Base-by-base conservation (phyloP, 2,888 invertebrate genomes). In the Drosophila quinaria region DNA sequence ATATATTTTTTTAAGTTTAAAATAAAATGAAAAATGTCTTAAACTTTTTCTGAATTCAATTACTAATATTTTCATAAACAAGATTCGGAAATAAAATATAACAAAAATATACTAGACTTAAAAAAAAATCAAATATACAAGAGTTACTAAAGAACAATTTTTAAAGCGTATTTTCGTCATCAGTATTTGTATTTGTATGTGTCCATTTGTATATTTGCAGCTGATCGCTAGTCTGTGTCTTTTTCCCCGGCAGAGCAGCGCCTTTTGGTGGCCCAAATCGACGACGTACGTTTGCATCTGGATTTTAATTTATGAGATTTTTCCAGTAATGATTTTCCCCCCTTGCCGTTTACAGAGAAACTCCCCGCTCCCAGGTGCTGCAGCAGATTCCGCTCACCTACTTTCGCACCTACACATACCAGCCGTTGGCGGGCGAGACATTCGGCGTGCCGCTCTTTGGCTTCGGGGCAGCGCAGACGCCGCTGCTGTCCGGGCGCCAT, bases 391-490 rank as follows among this genome's bases (percentile, higher is more conserved):
- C 92, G 3, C 81, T 92, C 33, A 92, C 92, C 39, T 92, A 92
- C 59, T 92, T 92, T 62, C 92, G 92, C 17, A 92, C 92, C 0
- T 92, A 92, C 74, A 92, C 92, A 5, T 92, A 92, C 50, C 92
- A 92, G 47, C 92, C 92, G 2, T 58, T 92, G 33, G 70, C 87
- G 3, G 89, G 86, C 17, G 80, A 81, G 31, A 78, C 90, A 4
- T 87, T 90, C 13, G 78, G 89, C 3, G 79, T 91, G 55, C 91
- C 91, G 3, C 84, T 89, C 50, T 75, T 90, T 11, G 90, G 91
- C 2, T 86, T 82, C 41, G 90, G 91, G 1, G 78, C 81, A 0
- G 80, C 87, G 2, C 83, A 90, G 46, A 74, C 87, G n/a, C 88
- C 91, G 0, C 60, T 91, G 55, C 76, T 91, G 0, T 52, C 79